These are phyloP conservation scores for Microhierax caerulescens DNA, from an alignment of 2,797 vertebrate genomes.

Conservation along the genomic window DNA sequence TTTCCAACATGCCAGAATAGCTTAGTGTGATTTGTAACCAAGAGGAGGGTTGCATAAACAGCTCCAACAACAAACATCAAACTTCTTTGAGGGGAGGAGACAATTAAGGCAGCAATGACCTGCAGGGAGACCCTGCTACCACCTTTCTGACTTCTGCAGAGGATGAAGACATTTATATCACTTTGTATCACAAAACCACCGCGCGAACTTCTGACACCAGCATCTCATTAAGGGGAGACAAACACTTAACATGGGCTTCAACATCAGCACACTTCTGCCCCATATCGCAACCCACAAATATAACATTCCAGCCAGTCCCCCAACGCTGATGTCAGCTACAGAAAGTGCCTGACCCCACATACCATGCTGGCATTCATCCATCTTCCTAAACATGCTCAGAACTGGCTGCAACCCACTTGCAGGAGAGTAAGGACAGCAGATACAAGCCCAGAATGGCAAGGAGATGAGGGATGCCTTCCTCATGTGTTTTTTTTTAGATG, in stretches of 20 bases:
- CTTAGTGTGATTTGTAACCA: slow-evolving; percentile 17
- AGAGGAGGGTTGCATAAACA: slow-evolving; percentile 7
- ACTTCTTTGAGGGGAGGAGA: not conserved
- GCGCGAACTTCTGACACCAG: not conserved
- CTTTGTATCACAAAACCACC: not conserved
- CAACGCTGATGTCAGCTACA: not conserved
- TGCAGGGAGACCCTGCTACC: not conserved
- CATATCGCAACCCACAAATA: not conserved
- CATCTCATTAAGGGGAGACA: slow-evolving; percentile 2
- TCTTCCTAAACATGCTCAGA: not conserved
- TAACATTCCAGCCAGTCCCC: not conserved
- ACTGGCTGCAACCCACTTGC: not conserved
- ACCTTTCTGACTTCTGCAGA: not conserved
- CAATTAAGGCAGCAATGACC: not conserved
- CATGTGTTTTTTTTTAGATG: not conserved
- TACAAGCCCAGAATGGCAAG: not conserved
- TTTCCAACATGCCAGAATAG: slow-evolving; percentile 24
- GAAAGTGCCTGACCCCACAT: not conserved
- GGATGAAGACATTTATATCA: not conserved
- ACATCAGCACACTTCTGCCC: rapidly evolving
- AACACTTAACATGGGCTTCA: not conserved
- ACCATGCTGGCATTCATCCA: not conserved
- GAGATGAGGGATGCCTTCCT: not conserved
- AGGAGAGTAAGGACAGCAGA: not conserved
- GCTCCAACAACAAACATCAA: not conserved